These are phyloP conservation scores for Diadromus collaris DNA, from an alignment of 2,888 invertebrate species.

Conservation along the genomic window DNA sequence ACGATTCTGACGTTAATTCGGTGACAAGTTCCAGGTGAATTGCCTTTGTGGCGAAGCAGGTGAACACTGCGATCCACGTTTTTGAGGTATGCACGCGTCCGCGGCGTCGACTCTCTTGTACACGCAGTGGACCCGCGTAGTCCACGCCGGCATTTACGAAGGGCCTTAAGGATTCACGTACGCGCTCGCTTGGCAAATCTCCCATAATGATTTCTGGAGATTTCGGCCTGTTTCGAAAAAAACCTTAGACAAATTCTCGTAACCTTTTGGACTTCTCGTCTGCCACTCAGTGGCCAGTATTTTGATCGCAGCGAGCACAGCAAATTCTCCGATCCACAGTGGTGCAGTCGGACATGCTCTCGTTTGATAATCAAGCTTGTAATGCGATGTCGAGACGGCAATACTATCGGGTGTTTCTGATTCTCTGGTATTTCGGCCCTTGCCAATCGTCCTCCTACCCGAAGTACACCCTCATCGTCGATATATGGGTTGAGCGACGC, in stretches of 20 bases:
- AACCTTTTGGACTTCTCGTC: slow-evolving; percentile 60
- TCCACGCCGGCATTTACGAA: slow-evolving; percentile 64
- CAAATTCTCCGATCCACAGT: slow-evolving; percentile 59
- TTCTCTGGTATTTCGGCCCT: slow-evolving; percentile 27
- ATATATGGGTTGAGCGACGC: slow-evolving; percentile 35
- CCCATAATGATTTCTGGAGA: slow-evolving; percentile 70
- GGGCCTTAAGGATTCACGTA: slow-evolving; percentile 62
- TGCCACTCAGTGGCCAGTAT: slow-evolving; percentile 70
- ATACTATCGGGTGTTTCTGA: slow-evolving; percentile 46
- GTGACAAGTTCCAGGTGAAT: slow-evolving; percentile 72
- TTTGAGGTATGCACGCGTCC: slow-evolving; percentile 23
- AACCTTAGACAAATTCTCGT: slow-evolving; percentile 70
- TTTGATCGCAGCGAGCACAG: slow-evolving; percentile 54
- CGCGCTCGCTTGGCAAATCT: slow-evolving; percentile 70
- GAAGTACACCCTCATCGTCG: slow-evolving; percentile 34
- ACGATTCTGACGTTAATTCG: slow-evolving; percentile 68
- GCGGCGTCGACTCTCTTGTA: slow-evolving; percentile 59
- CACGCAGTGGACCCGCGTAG: slow-evolving; percentile 55
- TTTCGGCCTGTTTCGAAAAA: slow-evolving; percentile 60
- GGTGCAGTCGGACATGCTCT: slow-evolving; percentile 61
- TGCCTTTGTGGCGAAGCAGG: slow-evolving; percentile 58
- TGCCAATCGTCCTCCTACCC: slow-evolving; percentile 48
- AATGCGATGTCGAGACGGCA: slow-evolving; percentile 28
- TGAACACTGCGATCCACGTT: slow-evolving; percentile 59
- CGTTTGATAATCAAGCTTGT: slow-evolving; percentile 42